A percentile compares a stretch with the other conserved stretches of the same genome.
Conservation (phyloP, 2,888 invertebrate genomes). For the Phengaris arion region DNA sequence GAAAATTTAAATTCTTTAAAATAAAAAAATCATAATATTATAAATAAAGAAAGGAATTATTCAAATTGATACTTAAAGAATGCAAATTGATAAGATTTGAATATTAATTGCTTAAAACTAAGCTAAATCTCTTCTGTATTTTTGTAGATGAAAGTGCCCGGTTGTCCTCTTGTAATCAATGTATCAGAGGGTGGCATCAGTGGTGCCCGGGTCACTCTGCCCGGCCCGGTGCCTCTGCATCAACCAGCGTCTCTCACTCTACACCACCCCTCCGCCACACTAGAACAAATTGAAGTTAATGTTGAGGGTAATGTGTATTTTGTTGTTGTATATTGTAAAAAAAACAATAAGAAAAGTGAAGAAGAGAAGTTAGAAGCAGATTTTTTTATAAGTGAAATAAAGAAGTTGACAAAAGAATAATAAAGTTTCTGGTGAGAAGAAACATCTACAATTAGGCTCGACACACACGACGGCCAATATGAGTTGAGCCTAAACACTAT, state of each 20-base stretch:
- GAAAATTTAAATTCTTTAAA: neutral
- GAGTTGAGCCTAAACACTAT: neutral
- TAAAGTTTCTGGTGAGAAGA: no score
- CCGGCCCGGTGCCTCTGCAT: slow-evolving; percentile 86
- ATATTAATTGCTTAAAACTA: neutral
- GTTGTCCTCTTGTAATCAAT: slow-evolving; percentile 94
- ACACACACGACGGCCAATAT: no score
- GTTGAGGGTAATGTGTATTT: slow-evolving; percentile 88
- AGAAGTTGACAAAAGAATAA: no score
- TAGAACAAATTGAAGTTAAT: slow-evolving; percentile 96
- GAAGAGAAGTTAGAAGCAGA: no score
- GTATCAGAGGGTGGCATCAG: slow-evolving; percentile 81
- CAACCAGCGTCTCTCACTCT: slow-evolving; percentile 85
- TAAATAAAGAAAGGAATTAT: neutral
- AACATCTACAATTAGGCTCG: no score
- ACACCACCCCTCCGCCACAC: slow-evolving; percentile 91
- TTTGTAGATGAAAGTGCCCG: slow-evolving; percentile 83
- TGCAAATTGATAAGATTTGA: no score
- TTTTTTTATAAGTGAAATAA: neutral
- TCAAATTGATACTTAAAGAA: no score
- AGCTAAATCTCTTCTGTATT: neutral
- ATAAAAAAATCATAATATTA: neutral
- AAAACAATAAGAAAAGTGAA: neutral
- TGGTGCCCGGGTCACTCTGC: slow-evolving; percentile 85
- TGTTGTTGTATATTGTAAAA: neutral